phyloP scores from a whole-genome alignment of 2,888 invertebrate genomes.

The Tromatobia lineatoria region DNA sequence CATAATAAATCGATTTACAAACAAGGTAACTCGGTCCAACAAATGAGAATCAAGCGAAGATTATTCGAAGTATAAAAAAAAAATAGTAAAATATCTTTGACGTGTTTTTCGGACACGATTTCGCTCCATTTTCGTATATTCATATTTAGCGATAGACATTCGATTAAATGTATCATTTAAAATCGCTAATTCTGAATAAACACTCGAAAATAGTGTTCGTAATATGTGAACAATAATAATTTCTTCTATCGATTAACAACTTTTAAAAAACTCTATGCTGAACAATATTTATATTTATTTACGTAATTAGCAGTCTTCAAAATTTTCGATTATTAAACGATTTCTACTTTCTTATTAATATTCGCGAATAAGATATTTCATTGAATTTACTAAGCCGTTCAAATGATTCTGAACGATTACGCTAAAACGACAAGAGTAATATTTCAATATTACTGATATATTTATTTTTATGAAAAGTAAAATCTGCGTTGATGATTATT shows the following conservation, averaged over 20 bases:
- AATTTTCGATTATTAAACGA: slow-evolving; percentile 48
- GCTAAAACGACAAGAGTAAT: not conserved
- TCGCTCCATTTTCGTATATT: not conserved
- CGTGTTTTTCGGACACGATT: not conserved
- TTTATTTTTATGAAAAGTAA: not conserved
- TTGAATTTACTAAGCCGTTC: not conserved
- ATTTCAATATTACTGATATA: not conserved
- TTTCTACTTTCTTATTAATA: slow-evolving; percentile 2
- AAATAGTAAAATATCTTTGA: not conserved
- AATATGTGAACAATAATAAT: slow-evolving; percentile 9
- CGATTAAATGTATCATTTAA: not conserved
- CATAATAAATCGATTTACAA: slow-evolving; percentile 30
- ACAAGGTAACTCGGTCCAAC: slow-evolving; percentile 41
- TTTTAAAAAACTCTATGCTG: not conserved
- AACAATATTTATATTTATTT: not conserved
- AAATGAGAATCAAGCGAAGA: not conserved
- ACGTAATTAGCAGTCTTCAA: slow-evolving; percentile 34
- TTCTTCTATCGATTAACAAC: no score
- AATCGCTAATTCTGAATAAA: not conserved
- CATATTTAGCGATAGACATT: not conserved
- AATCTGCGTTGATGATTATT: not conserved
- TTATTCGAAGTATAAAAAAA: not conserved
- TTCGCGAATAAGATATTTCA: no score
- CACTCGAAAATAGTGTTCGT: not conserved
- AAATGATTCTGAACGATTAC: not conserved